Conservation (phyloP, 2,888 invertebrate genomes). For the Ctenicera cuprea region DNA sequence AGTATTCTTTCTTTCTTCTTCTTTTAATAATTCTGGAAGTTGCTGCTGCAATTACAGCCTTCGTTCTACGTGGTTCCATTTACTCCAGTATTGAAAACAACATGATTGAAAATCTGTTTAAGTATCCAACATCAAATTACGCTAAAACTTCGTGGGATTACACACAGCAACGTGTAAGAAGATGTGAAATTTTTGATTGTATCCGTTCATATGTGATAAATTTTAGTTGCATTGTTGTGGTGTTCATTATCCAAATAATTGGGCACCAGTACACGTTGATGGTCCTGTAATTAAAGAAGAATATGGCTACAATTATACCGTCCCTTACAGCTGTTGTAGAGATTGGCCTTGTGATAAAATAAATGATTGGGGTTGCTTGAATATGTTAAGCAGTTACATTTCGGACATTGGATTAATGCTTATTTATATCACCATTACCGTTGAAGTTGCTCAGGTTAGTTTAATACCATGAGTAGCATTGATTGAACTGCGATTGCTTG, state of each 20-base stretch:
- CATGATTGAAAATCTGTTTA: constrained; percentile 73
- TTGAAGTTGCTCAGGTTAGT: constrained; percentile 1
- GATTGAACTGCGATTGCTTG: too few species aligned
- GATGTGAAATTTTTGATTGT: too few species aligned
- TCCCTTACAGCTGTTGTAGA: constrained; percentile 52
- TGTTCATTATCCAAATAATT: constrained; percentile 65
- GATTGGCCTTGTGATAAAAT: constrained; percentile 40
- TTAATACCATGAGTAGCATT: too few species aligned
- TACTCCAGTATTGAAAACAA: constrained; percentile 69
- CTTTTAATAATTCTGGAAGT: constrained; percentile 74
- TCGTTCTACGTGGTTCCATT: constrained; percentile 72
- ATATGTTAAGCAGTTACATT: constrained; percentile 77
- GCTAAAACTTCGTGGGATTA: constrained; percentile 75
- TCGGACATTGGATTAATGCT: constrained; percentile 83
- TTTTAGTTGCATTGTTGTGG: constrained; percentile 71
- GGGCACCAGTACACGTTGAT: constrained; percentile 57
- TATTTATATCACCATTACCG: neutral
- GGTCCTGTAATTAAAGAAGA: constrained; percentile 24
- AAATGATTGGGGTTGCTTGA: constrained; percentile 76
- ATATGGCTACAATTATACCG: neutral
- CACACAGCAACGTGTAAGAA: constrained; percentile 76
- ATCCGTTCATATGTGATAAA: too few species aligned
- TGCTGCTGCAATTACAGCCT: constrained; percentile 77
- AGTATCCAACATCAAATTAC: constrained; percentile 67
- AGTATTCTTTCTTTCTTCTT: too few species aligned